A percentile compares a stretch with the other conserved stretches of the same genome.
These are phyloP conservation scores for Pseudococcus longispinus DNA, from an alignment of 2,888 invertebrate genomes.

Conservation along the genomic window DNA sequence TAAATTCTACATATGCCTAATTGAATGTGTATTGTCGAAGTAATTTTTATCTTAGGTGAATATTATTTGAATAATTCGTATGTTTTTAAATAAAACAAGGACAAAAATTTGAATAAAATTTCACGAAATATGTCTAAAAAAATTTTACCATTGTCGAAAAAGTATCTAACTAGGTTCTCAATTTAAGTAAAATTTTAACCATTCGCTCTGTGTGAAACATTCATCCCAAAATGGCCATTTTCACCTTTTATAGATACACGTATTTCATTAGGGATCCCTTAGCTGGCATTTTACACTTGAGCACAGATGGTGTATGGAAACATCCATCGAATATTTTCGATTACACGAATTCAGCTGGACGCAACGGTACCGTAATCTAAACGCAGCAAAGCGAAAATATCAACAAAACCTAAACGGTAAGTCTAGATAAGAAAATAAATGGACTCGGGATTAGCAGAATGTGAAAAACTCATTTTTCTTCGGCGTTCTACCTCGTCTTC, in stretches of 20 bases:
- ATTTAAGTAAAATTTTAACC: not conserved
- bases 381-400: slow-evolving; percentile 13
- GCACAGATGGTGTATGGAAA: not conserved
- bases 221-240: not conserved
- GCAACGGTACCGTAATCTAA: not conserved
- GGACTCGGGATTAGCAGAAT: slow-evolving; percentile 27
- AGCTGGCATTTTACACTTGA: not conserved
- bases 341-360: not conserved
- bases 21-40: not conserved
- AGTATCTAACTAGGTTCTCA: no score
- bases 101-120: not conserved
- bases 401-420: slow-evolving; percentile 5
- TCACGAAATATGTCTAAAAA: not conserved
- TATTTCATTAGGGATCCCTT: not conserved
- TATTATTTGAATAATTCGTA: slow-evolving; percentile 10
- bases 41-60: not conserved
- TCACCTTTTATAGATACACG: not conserved
- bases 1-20: not conserved
- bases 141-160: no score
- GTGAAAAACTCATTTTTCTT: slow-evolving; percentile 35
- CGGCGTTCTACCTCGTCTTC: not conserved
- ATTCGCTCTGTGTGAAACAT: not conserved
- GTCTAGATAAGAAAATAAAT: slow-evolving; percentile 42
- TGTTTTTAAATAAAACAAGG: not conserved
- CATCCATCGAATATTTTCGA: slow-evolving; percentile 7